Evolutionary conservation across 2,888 invertebrate genomes (phyloP).

Genomic region (Hesperia comma): DNA sequence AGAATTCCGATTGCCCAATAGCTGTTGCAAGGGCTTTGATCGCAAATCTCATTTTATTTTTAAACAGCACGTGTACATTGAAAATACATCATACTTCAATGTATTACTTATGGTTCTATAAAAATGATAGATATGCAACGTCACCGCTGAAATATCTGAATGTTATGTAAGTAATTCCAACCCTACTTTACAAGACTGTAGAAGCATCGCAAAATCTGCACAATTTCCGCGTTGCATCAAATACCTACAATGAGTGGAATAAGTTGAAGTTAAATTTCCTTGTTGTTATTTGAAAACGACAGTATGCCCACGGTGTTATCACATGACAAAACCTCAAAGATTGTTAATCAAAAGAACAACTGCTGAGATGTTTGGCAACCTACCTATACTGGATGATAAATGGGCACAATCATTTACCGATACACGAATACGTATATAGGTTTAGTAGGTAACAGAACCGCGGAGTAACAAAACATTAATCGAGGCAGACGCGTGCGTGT

Average conservation of each 20-base stretch:
- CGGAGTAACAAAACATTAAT: conserved; percentile 68
- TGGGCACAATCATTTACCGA: conserved; percentile 59
- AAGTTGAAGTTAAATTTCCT: conserved; percentile 10
- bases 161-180: not conserved
- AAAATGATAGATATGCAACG: not conserved
- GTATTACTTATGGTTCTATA: not conserved
- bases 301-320: conserved; percentile 33
- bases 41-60: conserved; percentile 42
- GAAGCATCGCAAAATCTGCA: not conserved
- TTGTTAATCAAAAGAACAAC: conserved; percentile 51
- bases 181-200: no score
- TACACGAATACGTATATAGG: conserved; percentile 52
- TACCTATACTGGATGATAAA: conserved; percentile 55
- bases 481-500: conserved; percentile 58
- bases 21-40: conserved; percentile 42
- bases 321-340: conserved; percentile 45
- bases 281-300: conserved; percentile 9
- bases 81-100: not conserved
- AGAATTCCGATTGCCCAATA: conserved; percentile 40
- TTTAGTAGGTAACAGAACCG: conserved; percentile 60
- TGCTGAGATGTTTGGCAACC: conserved; percentile 58
- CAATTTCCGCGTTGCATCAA: not conserved
- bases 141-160: not conserved
- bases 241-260: not conserved
- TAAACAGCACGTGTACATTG: conserved; percentile 38